phyloP scores from a whole-genome alignment of 2,888 invertebrate species.

The Drosophila leonis region DNA sequence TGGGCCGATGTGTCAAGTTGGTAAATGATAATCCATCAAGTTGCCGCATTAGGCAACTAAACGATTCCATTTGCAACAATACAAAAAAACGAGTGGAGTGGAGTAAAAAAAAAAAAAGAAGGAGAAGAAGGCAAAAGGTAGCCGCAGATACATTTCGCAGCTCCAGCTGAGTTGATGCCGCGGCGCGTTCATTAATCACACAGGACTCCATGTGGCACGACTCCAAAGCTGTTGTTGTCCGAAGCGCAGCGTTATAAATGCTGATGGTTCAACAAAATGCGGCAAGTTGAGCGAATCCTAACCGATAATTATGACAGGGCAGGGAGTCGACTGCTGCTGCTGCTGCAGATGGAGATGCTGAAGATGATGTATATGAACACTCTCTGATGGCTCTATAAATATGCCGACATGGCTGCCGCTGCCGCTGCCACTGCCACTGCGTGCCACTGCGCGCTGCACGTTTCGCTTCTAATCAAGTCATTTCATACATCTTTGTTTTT shows the following conservation, averaged over 20 bases:
- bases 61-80: conserved; percentile 77
- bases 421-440: conserved; percentile 19
- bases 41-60: conserved; percentile 82
- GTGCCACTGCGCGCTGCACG: conserved; percentile 29
- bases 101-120: not conserved
- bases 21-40: conserved; percentile 71
- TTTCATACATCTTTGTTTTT: conserved; percentile 27
- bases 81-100: not conserved
- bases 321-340: conserved; percentile 68
- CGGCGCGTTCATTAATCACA: conserved; percentile 83
- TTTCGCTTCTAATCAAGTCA: conserved; percentile 75
- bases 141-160: conserved; percentile 76
- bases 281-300: conserved; percentile 76
- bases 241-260: conserved; percentile 60
- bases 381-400: conserved; percentile 61
- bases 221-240: conserved; percentile 6
- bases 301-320: conserved; percentile 84
- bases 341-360: conserved; percentile 51
- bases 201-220: conserved; percentile 29
- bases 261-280: conserved; percentile 79
- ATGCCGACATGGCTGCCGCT: conserved; percentile 38
- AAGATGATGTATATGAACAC: conserved; percentile 69
- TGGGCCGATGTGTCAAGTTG: conserved; percentile 40
- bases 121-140: conserved; percentile 60
- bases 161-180: conserved; percentile 55